Evolutionary conservation across 2,888 invertebrate genomes (phyloP), one percentile per base, ranked within the genome.

Genomic region (Argyra leucocephala): DNA sequence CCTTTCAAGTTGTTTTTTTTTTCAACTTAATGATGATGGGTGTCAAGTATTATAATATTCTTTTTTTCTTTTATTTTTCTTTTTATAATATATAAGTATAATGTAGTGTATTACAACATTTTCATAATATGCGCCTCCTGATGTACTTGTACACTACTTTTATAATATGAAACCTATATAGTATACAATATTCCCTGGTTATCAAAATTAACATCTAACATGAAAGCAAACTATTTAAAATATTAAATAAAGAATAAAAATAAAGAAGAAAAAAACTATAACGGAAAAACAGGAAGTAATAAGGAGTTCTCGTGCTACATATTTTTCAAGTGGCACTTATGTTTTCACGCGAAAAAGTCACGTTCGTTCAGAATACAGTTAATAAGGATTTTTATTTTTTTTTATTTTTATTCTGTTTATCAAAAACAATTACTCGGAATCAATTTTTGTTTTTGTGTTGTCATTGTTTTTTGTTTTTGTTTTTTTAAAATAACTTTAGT

Each of bases 331-430:
- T 48, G 48, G 31, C 15, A 48, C 48, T 48, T 48, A 48, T 48
- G 48, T 48, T 48, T 48, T 63, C 65, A 65, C 65, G 65, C 65
- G 63, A 65, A 63, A 65, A 65, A 63, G 65, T 65, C 65, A 65
- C 65, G 65, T 65, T 63, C 48, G 18, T 5, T n/a, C n/a, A n/a
- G n/a, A 48, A 15, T 9, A 12, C 18, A 48, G 48, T 48, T 48
- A 48, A 48, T 48, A 48, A 48, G 15, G 5, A 48, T 48, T 37
- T 37, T 48, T 48, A 15, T 18, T 26, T 18, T 48, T 48, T 15
- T 18, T 15, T 5, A 18, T 48, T 48, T 48, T 48, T n/a, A 18
- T 48, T n/a, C n/a, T n/a, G 31, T 31, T n/a, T 48, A 48, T 48
- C 15, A n/a, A 5, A 48, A 48, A 48, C 6, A 48, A 48, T 48